Evolutionary conservation across 2,888 invertebrate species (phyloP), one percentile per base, ranked within the genome.

Genomic region (Bellardia bayeri): DNA sequence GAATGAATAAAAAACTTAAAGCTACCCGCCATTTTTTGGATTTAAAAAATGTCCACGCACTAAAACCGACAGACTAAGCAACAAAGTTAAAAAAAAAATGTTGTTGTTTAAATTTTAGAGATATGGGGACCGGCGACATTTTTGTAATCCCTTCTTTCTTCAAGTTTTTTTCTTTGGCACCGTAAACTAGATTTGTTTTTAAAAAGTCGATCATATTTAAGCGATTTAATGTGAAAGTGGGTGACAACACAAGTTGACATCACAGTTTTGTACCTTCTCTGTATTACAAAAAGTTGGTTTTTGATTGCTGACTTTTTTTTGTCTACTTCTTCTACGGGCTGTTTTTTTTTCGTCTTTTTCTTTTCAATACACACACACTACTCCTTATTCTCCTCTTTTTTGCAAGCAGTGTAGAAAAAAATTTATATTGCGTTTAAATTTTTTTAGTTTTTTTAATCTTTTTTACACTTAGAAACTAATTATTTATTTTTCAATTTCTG

Each of bases 401-500:
- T 23, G 23, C 23, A 23, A 71, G 45, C 63, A 78, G 68, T 79
- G 64, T 76, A 64, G 82, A 85, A 85, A 87, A 87, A 89, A 85
- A 79, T 71, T 78, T 88, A 79, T 87, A 87, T 83, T 82, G 85
- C 82, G 74, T 84, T 87, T 69, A 82, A 82, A 68, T 63, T 79
- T 74, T 69, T 71, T 75, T 63, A 58, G 3, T 74, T 78, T 79
- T 71, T 69, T 78, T 78, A 45, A 78, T 82, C 11, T 45, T 45
- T 45, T 86, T 68, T 61, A 58, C 30, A 84, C 81, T 82, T 87
- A 87, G 85, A 74, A 79, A 45, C 79, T 82, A 82, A 13, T n/a
- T 23, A 51, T 56, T 40, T 63, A 30, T 45, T 78, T 74, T 14
- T 56, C 79, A 58, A 23, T 23, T 37, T 63, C 8, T 54, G 11